Evolutionary conservation across 2,888 invertebrate species (phyloP).

Genomic region (Drosophila mimetica): DNA sequence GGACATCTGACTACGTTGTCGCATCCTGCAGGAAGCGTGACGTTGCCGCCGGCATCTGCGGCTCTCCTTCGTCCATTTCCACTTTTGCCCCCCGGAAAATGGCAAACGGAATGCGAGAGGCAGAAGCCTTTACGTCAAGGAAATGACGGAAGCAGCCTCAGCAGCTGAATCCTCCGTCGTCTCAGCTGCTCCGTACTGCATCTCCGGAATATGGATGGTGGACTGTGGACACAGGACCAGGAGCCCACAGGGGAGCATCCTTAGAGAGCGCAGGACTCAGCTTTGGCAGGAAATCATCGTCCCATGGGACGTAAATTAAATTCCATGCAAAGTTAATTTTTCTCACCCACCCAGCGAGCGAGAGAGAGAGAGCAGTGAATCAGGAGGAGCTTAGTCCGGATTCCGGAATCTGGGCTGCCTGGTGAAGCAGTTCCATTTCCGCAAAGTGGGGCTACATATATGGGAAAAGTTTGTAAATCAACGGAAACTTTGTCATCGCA

Average conservation of each 20-base stretch:
- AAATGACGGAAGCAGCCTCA: constrained; percentile 80
- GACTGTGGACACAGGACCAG: constrained; percentile 1
- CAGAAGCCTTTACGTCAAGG: constrained; percentile 73
- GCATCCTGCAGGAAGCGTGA: constrained; percentile 75
- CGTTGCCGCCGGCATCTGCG: constrained; percentile 47
- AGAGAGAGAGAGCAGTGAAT: neutral
- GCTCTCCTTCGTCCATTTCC: constrained; percentile 16
- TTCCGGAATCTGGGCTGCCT: constrained; percentile 1
- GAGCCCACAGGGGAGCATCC: neutral
- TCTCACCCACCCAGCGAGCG: constrained; percentile 27
- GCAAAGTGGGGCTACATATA: constrained; percentile 2
- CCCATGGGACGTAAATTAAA: constrained; percentile 81
- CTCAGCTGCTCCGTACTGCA: constrained; percentile 39
- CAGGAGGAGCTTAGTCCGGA: constrained; percentile 28
- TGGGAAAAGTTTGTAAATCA: constrained; percentile 33
- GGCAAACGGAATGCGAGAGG: constrained; percentile 49
- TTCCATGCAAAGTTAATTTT: constrained; percentile 80
- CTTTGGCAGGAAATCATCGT: constrained; percentile 81
- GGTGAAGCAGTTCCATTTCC: constrained; percentile 34
- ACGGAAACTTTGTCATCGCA: constrained; percentile 18
- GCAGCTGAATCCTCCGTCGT: constrained; percentile 22
- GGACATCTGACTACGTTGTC: constrained; percentile 51
- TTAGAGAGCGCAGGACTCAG: constrained; percentile 39
- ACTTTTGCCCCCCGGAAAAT: constrained; percentile 25
- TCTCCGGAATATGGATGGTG: constrained; percentile 28